phyloP scores from a whole-genome alignment of 2,797 vertebrate genomes.

The Schizopygopsis malacanthus region DNA sequence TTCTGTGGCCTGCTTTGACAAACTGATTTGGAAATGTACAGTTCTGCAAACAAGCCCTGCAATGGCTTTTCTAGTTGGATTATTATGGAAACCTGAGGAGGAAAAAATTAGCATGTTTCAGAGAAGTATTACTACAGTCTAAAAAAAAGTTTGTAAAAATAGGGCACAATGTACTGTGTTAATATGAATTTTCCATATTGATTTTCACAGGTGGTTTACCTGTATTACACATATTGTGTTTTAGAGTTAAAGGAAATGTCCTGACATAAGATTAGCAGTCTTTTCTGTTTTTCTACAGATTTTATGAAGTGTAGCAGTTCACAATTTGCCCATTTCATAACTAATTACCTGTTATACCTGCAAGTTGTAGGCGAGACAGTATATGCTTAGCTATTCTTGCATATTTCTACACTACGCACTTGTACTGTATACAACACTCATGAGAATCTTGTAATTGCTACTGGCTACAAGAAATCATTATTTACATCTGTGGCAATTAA shows the following conservation, averaged over 20 bases:
- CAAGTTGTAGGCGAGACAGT: background rate
- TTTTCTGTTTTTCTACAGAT: background rate
- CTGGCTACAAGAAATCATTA: conserved; percentile 3
- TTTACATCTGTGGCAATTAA: conserved; percentile 17
- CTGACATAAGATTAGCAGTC: background rate
- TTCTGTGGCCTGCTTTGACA: conserved; percentile 47
- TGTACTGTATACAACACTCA: background rate
- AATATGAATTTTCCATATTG: background rate
- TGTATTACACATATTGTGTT: background rate
- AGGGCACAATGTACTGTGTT: background rate
- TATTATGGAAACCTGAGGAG: background rate
- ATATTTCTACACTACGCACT: background rate
- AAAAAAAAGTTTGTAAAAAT: background rate
- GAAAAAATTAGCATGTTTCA: background rate
- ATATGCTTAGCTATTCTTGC: background rate
- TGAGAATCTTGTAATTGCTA: background rate
- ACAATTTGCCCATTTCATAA: background rate
- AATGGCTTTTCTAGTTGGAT: background rate
- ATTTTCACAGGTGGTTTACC: background rate
- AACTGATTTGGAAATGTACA: conserved; percentile 41
- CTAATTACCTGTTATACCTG: conserved; percentile 2
- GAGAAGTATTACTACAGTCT: background rate
- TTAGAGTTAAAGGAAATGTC: background rate
- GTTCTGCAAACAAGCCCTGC: background rate
- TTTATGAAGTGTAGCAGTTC: background rate